Base-by-base conservation (phyloP, 2,797 vertebrate species). In the Cygnus olor region DNA sequence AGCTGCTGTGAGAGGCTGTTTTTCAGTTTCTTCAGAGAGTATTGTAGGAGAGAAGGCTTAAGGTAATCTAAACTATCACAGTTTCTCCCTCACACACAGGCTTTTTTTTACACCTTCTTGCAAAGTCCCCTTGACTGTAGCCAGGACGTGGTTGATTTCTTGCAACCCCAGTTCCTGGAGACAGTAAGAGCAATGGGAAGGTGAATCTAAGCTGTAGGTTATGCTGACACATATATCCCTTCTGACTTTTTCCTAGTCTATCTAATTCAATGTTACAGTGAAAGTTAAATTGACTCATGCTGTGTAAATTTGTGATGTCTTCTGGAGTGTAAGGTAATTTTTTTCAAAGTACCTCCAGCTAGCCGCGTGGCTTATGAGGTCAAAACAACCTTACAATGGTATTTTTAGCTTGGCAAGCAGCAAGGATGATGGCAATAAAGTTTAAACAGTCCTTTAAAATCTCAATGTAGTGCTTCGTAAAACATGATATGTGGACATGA, bases 401-500 rank as follows among this genome's bases (percentile, higher is more conserved):
- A 94, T 96, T 96, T 96, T 89, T 94, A 94, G 83, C 91, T 45
- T 44, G 72, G 90, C 68, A 80, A 90, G 74, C 65, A 94, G 87
- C 63, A 82, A 90, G 83, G 30, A 24, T 1, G 42, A 80, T 30
- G 81, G 86, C 88, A 92, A 72, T 94, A 85, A 95, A 89, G 34
- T 83, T 83, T 63, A 66, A 94, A 76, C 6, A 72, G 38, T 6
- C 93, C 81, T 85, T 86, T 85, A 93, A 87, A 89, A 83, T 58
- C 53, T 60, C 28, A 3, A 1, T 32, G 66, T 32, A 60, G 66
- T 36, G 45, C 82, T 84, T 84, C 89, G 89, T 95, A 95, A 93
- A 93, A 34, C 34, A 49, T 2, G 1, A 36, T 44, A 45, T 1
- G 14, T 16, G 61, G 40, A 30, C 42, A 10, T 0, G 0, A 74